Evolutionary conservation across 2,888 invertebrate genomes (phyloP), one percentile per base, ranked within the genome.

Genomic region (Pheosia gnoma): DNA sequence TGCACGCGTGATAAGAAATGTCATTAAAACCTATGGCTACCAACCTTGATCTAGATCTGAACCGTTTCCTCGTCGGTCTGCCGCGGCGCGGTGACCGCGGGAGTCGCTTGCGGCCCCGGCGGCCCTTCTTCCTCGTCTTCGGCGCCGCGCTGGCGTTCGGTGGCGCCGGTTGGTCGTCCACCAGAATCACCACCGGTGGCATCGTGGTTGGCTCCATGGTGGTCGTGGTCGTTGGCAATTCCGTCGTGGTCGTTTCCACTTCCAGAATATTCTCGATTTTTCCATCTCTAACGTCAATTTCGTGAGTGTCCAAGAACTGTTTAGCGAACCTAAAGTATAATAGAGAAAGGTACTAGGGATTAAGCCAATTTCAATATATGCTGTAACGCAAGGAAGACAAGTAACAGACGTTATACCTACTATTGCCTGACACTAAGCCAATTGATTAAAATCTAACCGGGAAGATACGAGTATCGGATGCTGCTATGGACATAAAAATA

Each of bases 291-390:
- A 91, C 87, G 70, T 93, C 90, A 63, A 94, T 94, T 79, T 95
- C 95, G 59, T 95, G 94, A 43, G 94, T 94, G 77, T 97, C 96
- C 56, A 96, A 93, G 81, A 97, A 97, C 71, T 96, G 94, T 78
- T 95, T 95, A 9, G 96, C 95, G 80, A 97, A 96, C 77, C 95
- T 93, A 66, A 62, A 55, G 41, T 56, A 3, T 13, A 57, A 39
- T 25, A 25, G 25, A 25, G 25, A 25, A 25, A 25, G 25, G 25
- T 25, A 25, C 25, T 25, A 25, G 25, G 25, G 25, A 25, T 25
- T 25, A 25, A 25, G 25, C 1, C 25, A 25, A 25, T 25, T 25
- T 25, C 25, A 25, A 25, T 25, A 25, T 25, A 25, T 25, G 25
- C 25, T 25, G 25, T 25, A 25, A 25, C 25, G 2, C 25, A 25